A percentile compares a stretch with the other conserved stretches of the same genome.
These are phyloP conservation scores for Characodon lateralis DNA, from an alignment of 2,797 vertebrate species.

Conservation along the genomic window DNA sequence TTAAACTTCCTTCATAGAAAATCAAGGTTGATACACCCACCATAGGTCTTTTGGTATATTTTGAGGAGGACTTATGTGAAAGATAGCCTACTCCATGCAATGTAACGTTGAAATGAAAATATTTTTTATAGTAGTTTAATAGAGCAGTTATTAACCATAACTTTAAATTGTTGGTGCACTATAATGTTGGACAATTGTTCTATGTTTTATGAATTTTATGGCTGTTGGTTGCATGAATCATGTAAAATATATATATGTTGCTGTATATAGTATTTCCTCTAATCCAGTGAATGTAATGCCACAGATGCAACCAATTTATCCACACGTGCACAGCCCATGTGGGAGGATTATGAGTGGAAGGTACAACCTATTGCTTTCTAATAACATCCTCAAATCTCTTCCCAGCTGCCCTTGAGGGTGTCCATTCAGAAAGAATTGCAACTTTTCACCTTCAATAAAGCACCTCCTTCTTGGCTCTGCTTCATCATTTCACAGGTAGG, in stretches of 20 bases:
- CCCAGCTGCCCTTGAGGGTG: conserved; percentile 74
- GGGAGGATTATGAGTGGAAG: conserved; percentile 72
- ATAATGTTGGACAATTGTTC: background rate
- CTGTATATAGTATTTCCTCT: conserved; percentile 38
- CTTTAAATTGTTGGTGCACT: background rate
- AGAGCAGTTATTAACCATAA: background rate
- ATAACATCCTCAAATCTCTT: conserved; percentile 79
- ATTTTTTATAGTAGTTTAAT: background rate
- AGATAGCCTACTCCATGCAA: background rate
- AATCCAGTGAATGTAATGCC: conserved; percentile 54
- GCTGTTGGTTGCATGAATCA: background rate
- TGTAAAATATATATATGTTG: conserved; percentile 33
- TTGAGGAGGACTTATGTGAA: background rate
- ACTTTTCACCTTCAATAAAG: conserved; percentile 78
- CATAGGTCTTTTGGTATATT: no score
- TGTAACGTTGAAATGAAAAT: background rate
- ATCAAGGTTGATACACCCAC: background rate
- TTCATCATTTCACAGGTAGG: conserved; percentile 34
- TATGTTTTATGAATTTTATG: background rate
- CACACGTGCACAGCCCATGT: conserved; percentile 26
- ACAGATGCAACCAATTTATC: conserved; percentile 55
- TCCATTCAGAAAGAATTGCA: conserved; percentile 77
- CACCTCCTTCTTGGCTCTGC: conserved; percentile 42
- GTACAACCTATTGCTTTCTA: conserved; percentile 80
- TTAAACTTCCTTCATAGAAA: background rate